Evolutionary conservation across 2,888 invertebrate genomes (phyloP).

Genomic region (Gandaritis pyraliata): DNA sequence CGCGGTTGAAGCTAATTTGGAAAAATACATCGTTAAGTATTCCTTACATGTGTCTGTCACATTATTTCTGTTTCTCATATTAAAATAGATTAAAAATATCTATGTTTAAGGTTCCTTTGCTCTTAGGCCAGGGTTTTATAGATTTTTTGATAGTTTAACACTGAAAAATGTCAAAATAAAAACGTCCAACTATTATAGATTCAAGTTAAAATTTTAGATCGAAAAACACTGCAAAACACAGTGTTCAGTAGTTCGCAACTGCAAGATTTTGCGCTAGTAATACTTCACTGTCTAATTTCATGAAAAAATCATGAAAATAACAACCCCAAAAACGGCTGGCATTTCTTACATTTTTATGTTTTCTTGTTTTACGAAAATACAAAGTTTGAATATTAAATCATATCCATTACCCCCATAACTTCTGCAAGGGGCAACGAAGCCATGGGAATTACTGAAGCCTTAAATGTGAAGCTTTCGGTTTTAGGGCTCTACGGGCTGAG

Average conservation of each 20-base stretch:
- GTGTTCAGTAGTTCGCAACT: too few relatives aligned
- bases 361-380: conserved; percentile 20
- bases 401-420: conserved; percentile 34
- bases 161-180: too few relatives aligned
- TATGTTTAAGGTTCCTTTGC: neutral
- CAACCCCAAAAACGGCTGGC: too few relatives aligned
- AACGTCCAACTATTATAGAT: too few relatives aligned
- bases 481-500: neutral
- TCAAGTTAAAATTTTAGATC: too few relatives aligned
- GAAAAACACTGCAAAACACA: too few relatives aligned
- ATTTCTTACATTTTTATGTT: conserved; percentile 13
- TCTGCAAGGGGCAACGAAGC: conserved; percentile 42
- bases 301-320: neutral
- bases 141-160: too few relatives aligned
- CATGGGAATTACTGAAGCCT: conserved; percentile 43
- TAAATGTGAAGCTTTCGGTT: conserved; percentile 27
- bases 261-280: too few relatives aligned
- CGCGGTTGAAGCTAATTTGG: conserved; percentile 39
- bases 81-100: conserved; percentile 1
- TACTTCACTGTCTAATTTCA: too few relatives aligned
- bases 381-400: conserved; percentile 30
- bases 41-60: conserved; percentile 34
- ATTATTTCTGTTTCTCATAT: conserved; percentile 19
- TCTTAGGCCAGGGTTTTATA: too few relatives aligned
- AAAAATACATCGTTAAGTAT: conserved; percentile 44